Conservation (phyloP, 1,140 invertebrate species). For the Palaemon carinicauda region DNA sequence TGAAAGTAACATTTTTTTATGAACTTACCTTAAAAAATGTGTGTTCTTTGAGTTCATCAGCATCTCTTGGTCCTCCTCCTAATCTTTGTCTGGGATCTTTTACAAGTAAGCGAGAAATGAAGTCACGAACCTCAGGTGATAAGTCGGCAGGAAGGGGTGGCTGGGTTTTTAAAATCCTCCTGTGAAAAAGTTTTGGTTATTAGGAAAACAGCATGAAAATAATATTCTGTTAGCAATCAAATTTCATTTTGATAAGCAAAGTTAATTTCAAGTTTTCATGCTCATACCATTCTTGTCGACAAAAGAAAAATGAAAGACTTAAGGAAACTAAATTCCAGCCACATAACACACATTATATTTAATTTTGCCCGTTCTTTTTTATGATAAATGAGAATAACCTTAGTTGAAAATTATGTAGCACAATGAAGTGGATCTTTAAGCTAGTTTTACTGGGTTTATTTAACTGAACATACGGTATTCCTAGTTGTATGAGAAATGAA, state of each 20-base stretch:
- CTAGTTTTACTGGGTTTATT: no score
- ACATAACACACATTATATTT: no score
- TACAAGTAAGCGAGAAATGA: constrained; percentile 80
- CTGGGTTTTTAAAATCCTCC: constrained; percentile 83
- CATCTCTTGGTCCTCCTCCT: constrained; percentile 82
- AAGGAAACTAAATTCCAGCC: no score
- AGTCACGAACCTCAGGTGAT: constrained; percentile 72
- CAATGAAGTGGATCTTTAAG: no score
- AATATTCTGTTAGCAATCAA: background rate
- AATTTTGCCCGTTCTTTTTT: no score
- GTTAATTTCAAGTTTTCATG: background rate
- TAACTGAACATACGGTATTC: no score
- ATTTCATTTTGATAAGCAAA: background rate
- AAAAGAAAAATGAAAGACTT: no score
- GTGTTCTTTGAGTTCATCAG: constrained; percentile 85
- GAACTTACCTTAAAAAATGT: constrained; percentile 76
- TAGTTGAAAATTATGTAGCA: no score
- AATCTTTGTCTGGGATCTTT: constrained; percentile 88
- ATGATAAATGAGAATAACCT: no score
- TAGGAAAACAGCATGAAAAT: background rate
- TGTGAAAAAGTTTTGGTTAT: constrained; percentile 61
- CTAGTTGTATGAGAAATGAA: no score
- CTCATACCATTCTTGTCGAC: no score
- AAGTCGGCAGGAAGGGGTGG: constrained; percentile 84
- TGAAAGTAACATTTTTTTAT: no score